Percentiles rank a stretch among this genome's conserved stretches.
These are phyloP conservation scores for Parnassius smintheus DNA, from an alignment of 2,888 invertebrate species.

Conservation along the genomic window DNA sequence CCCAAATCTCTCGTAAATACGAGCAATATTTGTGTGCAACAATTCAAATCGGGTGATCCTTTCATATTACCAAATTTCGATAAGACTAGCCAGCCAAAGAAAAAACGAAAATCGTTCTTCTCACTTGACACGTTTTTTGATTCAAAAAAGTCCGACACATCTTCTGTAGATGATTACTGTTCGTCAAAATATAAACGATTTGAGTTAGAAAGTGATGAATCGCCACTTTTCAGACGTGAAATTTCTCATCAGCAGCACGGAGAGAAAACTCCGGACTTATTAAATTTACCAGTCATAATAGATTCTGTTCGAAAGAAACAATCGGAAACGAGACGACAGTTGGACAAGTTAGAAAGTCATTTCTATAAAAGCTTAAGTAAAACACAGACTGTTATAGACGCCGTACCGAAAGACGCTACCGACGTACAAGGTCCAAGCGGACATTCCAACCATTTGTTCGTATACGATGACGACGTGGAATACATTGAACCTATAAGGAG, in stretches of 20 bases:
- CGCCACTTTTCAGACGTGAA: slow-evolving; percentile 68
- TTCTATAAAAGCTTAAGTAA: slow-evolving; percentile 69
- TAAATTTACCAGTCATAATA: slow-evolving; percentile 72
- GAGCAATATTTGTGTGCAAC: slow-evolving; percentile 64
- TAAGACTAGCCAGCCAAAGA: slow-evolving; percentile 66
- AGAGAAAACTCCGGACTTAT: slow-evolving; percentile 70
- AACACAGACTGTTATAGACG: slow-evolving; percentile 66
- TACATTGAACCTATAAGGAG: slow-evolving; percentile 77
- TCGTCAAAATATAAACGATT: slow-evolving; percentile 78
- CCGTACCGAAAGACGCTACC: slow-evolving; percentile 71
- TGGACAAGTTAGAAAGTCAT: slow-evolving; percentile 75
- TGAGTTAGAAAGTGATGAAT: slow-evolving; percentile 75
- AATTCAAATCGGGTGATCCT: slow-evolving; percentile 55
- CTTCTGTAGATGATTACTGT: slow-evolving; percentile 74
- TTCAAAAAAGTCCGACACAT: slow-evolving; percentile 73
- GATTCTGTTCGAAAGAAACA: slow-evolving; percentile 73
- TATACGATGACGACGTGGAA: slow-evolving; percentile 72
- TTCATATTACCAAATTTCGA: slow-evolving; percentile 63
- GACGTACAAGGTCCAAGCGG: slow-evolving; percentile 68
- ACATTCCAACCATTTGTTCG: slow-evolving; percentile 59
- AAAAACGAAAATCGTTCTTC: slow-evolving; percentile 76
- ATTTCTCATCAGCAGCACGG: slow-evolving; percentile 40
- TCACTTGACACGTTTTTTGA: slow-evolving; percentile 78
- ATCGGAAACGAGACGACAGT: slow-evolving; percentile 67
- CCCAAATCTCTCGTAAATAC: slow-evolving; percentile 74